phyloP scores from a whole-genome alignment of 2,797 vertebrate genomes.

The Mormyrops attenuatus region DNA sequence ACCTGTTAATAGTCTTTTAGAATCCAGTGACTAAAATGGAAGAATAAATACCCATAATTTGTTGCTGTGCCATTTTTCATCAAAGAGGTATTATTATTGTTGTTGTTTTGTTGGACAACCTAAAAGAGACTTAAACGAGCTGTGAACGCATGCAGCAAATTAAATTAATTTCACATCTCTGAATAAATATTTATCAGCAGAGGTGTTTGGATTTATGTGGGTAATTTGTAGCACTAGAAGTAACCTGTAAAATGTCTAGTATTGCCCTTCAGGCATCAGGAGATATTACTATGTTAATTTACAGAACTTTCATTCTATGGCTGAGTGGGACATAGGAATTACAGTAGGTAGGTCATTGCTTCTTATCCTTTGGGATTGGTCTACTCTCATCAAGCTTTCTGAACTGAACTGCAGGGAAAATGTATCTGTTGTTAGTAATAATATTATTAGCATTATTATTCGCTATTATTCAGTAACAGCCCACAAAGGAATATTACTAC shows the following conservation, averaged over 20 bases:
- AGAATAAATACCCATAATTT: constrained; percentile 24
- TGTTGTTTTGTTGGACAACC: constrained; percentile 39
- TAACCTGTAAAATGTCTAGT: constrained; percentile 31
- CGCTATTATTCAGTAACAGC: not conserved
- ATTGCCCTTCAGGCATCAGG: constrained; percentile 42
- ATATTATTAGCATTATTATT: not conserved
- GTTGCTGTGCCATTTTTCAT: constrained; percentile 34
- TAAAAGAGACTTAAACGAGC: constrained; percentile 30
- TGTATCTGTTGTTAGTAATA: not conserved
- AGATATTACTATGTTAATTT: constrained; percentile 22
- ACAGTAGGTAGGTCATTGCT: not conserved
- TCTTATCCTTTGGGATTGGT: not conserved
- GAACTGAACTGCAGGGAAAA: not conserved
- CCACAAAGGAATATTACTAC: not conserved
- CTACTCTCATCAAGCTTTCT: not conserved
- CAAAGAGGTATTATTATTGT: constrained; percentile 28
- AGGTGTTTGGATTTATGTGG: constrained; percentile 36
- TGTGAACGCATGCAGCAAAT: constrained; percentile 30
- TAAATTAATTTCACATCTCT: constrained; percentile 37
- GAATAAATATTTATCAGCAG: constrained; percentile 49
- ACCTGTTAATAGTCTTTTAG: not conserved
- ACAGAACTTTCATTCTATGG: constrained; percentile 13
- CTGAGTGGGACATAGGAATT: not conserved
- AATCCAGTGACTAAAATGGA: constrained; percentile 6
- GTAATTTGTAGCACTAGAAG: constrained; percentile 37